Evolutionary conservation across 2,888 invertebrate species (phyloP).

Genomic region (Bugula neritina): DNA sequence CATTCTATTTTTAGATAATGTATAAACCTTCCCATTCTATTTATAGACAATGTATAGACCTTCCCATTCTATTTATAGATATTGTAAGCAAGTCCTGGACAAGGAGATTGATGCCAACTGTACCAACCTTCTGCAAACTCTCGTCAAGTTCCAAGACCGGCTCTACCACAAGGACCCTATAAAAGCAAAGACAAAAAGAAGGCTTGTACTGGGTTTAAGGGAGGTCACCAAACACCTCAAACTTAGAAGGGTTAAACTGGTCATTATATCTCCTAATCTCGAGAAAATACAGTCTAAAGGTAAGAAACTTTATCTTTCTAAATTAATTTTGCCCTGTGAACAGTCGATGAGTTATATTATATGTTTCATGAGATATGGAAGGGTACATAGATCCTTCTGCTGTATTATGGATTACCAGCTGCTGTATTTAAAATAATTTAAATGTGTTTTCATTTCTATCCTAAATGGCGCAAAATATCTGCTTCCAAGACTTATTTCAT

Average conservation of each 20-base stretch:
- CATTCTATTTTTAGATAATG: background rate
- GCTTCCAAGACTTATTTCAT: too few species aligned
- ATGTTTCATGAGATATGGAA: too few species aligned
- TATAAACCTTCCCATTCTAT: too few species aligned
- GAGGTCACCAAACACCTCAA: conserved; percentile 61
- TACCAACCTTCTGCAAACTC: conserved; percentile 57
- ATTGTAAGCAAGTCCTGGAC: conserved; percentile 62
- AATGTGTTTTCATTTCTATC: too few species aligned
- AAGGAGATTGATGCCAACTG: conserved; percentile 57
- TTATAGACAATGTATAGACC: background rate
- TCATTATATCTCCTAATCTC: conserved; percentile 64
- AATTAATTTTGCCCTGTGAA: too few species aligned
- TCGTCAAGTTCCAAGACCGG: conserved; percentile 62
- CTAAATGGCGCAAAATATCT: too few species aligned
- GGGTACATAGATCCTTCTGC: too few species aligned
- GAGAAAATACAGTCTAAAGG: conserved; percentile 58
- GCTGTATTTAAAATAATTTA: too few species aligned
- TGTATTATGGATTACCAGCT: too few species aligned
- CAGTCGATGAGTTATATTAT: too few species aligned
- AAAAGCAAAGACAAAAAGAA: conserved; percentile 58
- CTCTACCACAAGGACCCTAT: conserved; percentile 60
- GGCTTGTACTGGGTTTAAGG: conserved; percentile 62
- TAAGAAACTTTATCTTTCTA: conserved; percentile 35
- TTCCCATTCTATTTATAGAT: conserved; percentile 44
- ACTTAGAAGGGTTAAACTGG: conserved; percentile 59